Conservation (phyloP, 2,888 invertebrate species). For the Ophraella communa region DNA sequence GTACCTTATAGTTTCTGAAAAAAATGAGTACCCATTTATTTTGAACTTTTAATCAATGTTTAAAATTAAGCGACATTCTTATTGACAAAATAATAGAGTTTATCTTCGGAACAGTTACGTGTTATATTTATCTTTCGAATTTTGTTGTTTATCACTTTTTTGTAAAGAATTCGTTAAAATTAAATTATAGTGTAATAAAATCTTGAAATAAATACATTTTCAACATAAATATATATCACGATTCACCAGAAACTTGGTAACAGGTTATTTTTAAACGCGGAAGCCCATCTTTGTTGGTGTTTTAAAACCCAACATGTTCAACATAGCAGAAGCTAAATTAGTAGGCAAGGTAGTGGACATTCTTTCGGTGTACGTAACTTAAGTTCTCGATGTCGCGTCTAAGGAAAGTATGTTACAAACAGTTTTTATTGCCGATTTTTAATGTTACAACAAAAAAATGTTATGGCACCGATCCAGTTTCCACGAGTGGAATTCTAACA, state of each 20-base stretch:
- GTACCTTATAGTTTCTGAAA: no score
- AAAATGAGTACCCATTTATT: no score
- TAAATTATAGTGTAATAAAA: background rate
- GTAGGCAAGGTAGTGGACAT: background rate
- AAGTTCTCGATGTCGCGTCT: background rate
- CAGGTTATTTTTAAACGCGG: slow-evolving; percentile 3
- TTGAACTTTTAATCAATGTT: no score
- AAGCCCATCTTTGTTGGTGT: background rate
- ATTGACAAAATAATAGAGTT: no score
- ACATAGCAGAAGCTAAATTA: background rate
- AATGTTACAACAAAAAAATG: background rate
- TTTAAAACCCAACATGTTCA: background rate
- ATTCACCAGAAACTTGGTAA: background rate
- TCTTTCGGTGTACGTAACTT: background rate
- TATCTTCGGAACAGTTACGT: background rate
- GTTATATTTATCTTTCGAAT: background rate
- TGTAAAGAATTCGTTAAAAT: no score
- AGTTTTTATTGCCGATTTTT: background rate
- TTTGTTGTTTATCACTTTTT: no score
- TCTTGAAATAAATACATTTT: background rate
- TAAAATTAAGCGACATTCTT: no score
- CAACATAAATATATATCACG: background rate
- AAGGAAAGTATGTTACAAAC: background rate
- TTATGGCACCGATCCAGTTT: background rate
- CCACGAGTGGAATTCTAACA: slow-evolving; percentile 14